These are phyloP conservation scores for Choreutis nemorana DNA, from an alignment of 2,888 invertebrate species.

Conservation along the genomic window DNA sequence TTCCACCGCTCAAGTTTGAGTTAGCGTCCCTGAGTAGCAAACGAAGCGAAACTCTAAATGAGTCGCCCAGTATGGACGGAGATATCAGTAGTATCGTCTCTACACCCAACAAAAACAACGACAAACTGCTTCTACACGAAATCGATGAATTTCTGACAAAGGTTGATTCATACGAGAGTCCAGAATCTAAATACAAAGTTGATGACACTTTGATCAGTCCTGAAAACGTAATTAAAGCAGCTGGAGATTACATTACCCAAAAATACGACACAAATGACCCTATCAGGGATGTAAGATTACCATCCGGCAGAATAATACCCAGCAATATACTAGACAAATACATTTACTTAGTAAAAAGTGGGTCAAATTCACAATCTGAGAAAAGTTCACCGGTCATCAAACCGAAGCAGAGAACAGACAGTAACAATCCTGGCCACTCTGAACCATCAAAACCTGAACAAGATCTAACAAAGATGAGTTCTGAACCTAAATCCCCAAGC, in stretches of 20 bases:
- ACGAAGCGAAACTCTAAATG: constrained; percentile 18
- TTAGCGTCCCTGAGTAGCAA: constrained; percentile 9
- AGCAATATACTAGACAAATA: constrained; percentile 48
- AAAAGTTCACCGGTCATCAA: constrained; percentile 7
- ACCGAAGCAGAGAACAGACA: neutral
- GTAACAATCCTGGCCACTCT: neutral
- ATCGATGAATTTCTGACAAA: constrained; percentile 56
- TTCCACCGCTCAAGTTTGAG: constrained; percentile 27
- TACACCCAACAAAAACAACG: constrained; percentile 52
- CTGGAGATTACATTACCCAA: constrained; percentile 44
- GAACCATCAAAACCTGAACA: constrained; percentile 6
- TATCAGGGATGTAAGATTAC: constrained; percentile 30
- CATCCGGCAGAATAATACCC: constrained; percentile 39
- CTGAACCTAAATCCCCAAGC: constrained; percentile 30
- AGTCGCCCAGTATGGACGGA: constrained; percentile 51
- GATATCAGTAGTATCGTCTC: constrained; percentile 54
- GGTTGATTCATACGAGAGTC: constrained; percentile 50
- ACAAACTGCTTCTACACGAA: constrained; percentile 49
- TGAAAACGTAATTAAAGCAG: constrained; percentile 48
- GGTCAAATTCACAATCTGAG: constrained; percentile 17
- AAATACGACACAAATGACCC: constrained; percentile 31
- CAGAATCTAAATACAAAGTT: constrained; percentile 33
- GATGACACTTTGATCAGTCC: constrained; percentile 21
- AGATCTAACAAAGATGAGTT: constrained; percentile 10
- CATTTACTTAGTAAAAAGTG: constrained; percentile 50